A percentile compares a stretch with the other conserved stretches of the same genome.
Conservation (phyloP, 2,888 invertebrate genomes). For the Selenia dentaria region DNA sequence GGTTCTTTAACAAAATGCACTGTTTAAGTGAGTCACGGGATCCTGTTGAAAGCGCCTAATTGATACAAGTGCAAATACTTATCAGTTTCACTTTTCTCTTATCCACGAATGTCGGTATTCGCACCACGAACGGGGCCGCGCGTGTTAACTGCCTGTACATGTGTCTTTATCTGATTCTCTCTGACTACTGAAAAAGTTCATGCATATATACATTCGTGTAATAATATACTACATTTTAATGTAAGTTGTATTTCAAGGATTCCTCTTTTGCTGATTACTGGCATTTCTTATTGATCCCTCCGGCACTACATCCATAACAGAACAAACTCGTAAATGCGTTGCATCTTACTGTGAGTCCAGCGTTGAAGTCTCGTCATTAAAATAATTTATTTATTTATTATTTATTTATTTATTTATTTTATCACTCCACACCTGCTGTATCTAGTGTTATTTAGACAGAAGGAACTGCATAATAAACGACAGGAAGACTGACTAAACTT, state of each 20-base stretch:
- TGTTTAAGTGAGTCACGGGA: conserved; percentile 49
- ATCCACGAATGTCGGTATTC: conserved; percentile 72
- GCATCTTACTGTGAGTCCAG: conserved; percentile 2
- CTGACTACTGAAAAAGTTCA: conserved; percentile 14
- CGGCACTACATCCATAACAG: background rate
- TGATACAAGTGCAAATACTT: conserved; percentile 59
- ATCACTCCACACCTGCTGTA: conserved; percentile 27
- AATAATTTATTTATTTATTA: no score
- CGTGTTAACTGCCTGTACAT: conserved; percentile 65
- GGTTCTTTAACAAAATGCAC: conserved; percentile 17
- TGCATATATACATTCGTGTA: no score
- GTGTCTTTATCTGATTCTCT: conserved; percentile 31
- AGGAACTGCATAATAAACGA: conserved; percentile 60
- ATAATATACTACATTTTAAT: no score
- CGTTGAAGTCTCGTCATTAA: conserved; percentile 27
- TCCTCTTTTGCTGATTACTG: no score
- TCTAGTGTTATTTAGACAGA: conserved; percentile 48
- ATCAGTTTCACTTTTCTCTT: conserved; percentile 81
- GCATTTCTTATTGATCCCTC: background rate
- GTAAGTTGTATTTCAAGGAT: no score
- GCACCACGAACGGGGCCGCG: conserved; percentile 76
- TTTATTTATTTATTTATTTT: no score
- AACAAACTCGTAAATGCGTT: conserved; percentile 10
- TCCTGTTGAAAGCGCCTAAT: conserved; percentile 79
- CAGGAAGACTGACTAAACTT: conserved; percentile 65